Conservation (phyloP, 2,113 vertebrate genomes). For the Psittacula cyanocephala region DNA sequence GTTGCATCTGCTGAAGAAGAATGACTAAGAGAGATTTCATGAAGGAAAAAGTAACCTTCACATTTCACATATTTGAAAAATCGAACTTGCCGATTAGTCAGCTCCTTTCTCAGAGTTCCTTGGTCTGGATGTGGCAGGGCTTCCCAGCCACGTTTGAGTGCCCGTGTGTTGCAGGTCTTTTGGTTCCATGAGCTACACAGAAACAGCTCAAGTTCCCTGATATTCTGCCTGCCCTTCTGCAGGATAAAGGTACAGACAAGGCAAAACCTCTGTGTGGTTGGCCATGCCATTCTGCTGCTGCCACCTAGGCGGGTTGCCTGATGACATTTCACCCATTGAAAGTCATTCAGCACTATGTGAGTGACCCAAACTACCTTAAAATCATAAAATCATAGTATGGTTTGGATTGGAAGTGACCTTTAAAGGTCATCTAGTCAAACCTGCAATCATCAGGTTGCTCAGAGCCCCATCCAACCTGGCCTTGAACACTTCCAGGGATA, state of each 20-base stretch:
- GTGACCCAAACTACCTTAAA: neutral
- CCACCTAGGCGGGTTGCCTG: neutral
- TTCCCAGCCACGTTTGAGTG: accelerated
- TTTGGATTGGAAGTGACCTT: neutral
- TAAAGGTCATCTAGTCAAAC: neutral
- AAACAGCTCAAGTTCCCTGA: neutral
- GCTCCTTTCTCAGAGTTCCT: neutral
- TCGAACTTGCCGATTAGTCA: neutral
- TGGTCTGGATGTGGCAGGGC: neutral
- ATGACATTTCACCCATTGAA: neutral
- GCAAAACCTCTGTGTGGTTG: neutral
- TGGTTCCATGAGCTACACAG: neutral
- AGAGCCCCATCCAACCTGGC: neutral
- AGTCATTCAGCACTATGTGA: neutral
- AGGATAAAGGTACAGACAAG: neutral
- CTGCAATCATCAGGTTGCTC: neutral
- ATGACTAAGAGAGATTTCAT: neutral
- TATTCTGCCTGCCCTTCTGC: neutral
- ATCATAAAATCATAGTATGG: neutral
- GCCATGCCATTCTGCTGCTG: neutral
- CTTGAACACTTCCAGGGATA: neutral
- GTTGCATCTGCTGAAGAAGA: neutral
- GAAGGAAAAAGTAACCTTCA: neutral
- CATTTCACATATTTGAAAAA: neutral
- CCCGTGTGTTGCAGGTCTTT: neutral